Base-by-base conservation (phyloP, 2,113 vertebrate species). In the Lophura nycthemera region DNA sequence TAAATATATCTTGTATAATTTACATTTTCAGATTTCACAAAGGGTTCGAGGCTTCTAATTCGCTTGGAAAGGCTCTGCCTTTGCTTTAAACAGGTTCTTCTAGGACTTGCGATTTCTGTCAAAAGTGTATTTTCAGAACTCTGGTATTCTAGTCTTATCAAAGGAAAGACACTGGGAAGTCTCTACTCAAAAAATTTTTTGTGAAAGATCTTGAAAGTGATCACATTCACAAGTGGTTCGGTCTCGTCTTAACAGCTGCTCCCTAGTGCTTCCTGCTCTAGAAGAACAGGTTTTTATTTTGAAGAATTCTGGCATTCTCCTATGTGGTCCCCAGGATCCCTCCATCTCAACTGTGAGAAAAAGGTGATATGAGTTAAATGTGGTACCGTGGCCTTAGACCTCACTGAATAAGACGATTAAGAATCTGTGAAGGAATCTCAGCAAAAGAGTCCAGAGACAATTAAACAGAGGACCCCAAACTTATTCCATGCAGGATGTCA, bases 271-370 rank as follows among this genome's bases (percentile, higher is more conserved):
- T 83, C 40, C 9, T 13, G 24, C 42, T 80, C 42, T 1, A 3
- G 14, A 14, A 27, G 42, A 86, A 80, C 42, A 80, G 21, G 8
- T 59, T 92, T 54, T 92, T 65, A 14, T 69, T 92, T 73, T n/a
- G 63, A 83, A 34, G 34, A 78, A 10, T 86, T 90, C 57, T 66
- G 30, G 13, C 52, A 86, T 85, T 85, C 24, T 77, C 8, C 47
- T n/a, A 1, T 2, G 0, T 0, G 4, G 18, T n/a, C 27, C 77
- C 69, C 1, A 1, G 42, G 36, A 71, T 83, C 6, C 19, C 20
- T 65, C 5, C 32, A 45, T 63, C 64, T 83, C 56, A 67, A 1
- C 18, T 76, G 43, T 6, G 38, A 84, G 61, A 75, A 42, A 59
- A 22, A 60, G 60, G 50, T 30, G 77, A 4, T 18, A 71, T n/a